These are phyloP conservation scores for Plectus sambesii DNA, from an alignment of 1,140 invertebrate genomes.

Conservation along the genomic window DNA sequence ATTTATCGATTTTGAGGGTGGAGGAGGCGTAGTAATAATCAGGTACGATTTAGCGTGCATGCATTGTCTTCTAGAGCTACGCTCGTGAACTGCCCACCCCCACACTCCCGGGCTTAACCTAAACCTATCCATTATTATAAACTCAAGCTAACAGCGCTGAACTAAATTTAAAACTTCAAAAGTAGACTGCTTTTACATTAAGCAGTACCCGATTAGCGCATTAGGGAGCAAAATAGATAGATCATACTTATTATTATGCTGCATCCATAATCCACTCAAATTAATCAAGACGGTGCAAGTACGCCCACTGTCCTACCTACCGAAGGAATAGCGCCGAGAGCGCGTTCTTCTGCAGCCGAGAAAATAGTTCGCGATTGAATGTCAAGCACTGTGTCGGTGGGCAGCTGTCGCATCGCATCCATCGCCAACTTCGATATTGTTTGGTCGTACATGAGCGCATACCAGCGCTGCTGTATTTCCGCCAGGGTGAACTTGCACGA, in stretches of 20 bases:
- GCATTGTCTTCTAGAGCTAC: no score
- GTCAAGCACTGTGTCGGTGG: constrained; percentile 71
- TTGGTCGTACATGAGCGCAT: constrained; percentile 81
- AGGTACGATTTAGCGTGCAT: no score
- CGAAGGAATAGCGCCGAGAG: constrained; percentile 67
- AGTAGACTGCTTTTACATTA: no score
- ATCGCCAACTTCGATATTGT: constrained; percentile 63
- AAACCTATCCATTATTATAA: no score
- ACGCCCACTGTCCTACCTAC: constrained; percentile 53
- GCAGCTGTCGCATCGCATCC: constrained; percentile 78
- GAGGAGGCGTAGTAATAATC: no score
- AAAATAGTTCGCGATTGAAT: constrained; percentile 78
- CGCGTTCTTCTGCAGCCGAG: constrained; percentile 73
- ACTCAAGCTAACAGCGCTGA: no score
- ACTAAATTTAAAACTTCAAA: no score
- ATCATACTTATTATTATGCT: constrained; percentile 58
- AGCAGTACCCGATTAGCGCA: no score
- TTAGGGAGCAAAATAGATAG: not conserved
- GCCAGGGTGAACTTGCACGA: constrained; percentile 83
- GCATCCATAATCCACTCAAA: constrained; percentile 60
- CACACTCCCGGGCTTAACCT: no score
- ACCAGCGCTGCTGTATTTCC: constrained; percentile 90
- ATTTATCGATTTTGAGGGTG: no score
- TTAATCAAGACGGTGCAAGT: constrained; percentile 46
- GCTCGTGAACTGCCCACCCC: no score